These are phyloP conservation scores for Hyalella azteca DNA, from an alignment of 2,888 invertebrate genomes.

Conservation along the genomic window DNA sequence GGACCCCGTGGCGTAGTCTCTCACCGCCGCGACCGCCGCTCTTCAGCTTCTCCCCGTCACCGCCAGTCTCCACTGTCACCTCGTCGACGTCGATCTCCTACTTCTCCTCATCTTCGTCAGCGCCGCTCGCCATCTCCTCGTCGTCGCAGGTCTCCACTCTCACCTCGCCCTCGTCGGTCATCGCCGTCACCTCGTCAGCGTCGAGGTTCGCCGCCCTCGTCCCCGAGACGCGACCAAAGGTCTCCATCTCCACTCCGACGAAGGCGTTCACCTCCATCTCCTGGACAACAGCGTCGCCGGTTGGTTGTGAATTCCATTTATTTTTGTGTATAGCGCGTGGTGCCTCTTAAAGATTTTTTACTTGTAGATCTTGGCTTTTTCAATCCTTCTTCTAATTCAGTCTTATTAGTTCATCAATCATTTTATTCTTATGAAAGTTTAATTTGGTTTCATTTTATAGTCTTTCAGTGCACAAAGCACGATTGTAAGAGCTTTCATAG, in stretches of 20 bases:
- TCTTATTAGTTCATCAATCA: too few relatives aligned
- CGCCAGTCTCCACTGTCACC: slow-evolving; percentile 21
- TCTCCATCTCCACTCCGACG: slow-evolving; percentile 30
- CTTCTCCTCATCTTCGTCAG: not conserved
- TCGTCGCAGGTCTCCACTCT: slow-evolving; percentile 27
- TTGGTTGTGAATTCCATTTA: not conserved
- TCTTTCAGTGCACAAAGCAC: too few relatives aligned
- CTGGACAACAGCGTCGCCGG: slow-evolving; percentile 29
- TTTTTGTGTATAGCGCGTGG: too few relatives aligned
- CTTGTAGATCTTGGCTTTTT: too few relatives aligned
- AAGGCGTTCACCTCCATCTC: slow-evolving; percentile 44
- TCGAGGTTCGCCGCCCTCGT: not conserved
- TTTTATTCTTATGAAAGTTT: too few relatives aligned
- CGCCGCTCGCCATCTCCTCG: slow-evolving; percentile 19
- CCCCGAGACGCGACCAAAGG: not conserved
- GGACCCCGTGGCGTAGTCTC: slow-evolving; percentile 14
- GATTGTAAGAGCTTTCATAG: too few relatives aligned
- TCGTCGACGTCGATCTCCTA: slow-evolving; percentile 24
- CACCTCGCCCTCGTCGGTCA: slow-evolving; percentile 12
- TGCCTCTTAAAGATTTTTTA: too few relatives aligned
- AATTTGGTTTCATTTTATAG: too few relatives aligned
- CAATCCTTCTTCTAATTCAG: too few relatives aligned
- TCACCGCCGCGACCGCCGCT: slow-evolving; percentile 37
- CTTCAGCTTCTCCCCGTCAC: slow-evolving; percentile 15
- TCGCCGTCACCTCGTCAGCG: slow-evolving; percentile 31